Percentiles rank a stretch among this genome's conserved stretches.
phyloP scores from a whole-genome alignment of 2,797 vertebrate species.

The Scomberomorus guttatus region DNA sequence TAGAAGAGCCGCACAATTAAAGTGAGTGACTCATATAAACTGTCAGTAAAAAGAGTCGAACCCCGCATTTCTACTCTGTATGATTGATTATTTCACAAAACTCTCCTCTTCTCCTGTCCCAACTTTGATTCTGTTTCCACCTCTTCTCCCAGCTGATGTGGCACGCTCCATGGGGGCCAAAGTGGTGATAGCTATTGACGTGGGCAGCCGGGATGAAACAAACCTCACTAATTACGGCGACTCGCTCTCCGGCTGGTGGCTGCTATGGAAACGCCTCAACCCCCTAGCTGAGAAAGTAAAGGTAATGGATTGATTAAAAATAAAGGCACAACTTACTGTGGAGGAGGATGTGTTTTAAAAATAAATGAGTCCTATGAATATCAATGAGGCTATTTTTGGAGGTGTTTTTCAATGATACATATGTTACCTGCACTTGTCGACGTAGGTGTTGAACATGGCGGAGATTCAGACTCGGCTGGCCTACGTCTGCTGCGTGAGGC shows the following conservation, averaged over 20 bases:
- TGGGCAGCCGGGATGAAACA: conserved; percentile 95
- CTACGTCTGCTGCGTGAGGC: conserved; percentile 96
- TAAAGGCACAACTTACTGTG: conserved; percentile 41
- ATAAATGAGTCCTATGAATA: conserved; percentile 41
- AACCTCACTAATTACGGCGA: conserved; percentile 98
- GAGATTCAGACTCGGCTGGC: conserved; percentile 97
- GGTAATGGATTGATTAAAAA: conserved; percentile 81
- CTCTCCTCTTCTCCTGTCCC: neutral
- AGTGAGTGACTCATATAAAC: too few species aligned
- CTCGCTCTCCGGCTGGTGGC: conserved; percentile 95
- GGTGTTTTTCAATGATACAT: neutral
- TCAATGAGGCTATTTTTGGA: conserved; percentile 28
- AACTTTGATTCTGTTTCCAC: neutral
- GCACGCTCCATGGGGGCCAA: conserved; percentile 96
- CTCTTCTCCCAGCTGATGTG: conserved; percentile 89
- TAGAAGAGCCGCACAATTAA: too few species aligned
- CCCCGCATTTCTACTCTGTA: neutral
- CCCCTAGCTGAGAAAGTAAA: conserved; percentile 94
- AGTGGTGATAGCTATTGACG: conserved; percentile 95
- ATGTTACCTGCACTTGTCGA: conserved; percentile 11
- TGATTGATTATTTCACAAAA: neutral
- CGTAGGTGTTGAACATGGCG: conserved; percentile 95
- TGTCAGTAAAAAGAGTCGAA: too few species aligned
- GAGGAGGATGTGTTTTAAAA: conserved; percentile 32
- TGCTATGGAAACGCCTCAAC: conserved; percentile 98